Evolutionary conservation across 2,797 vertebrate genomes (phyloP), one percentile per base, ranked within the genome.

Genomic region (Botia almorhae): DNA sequence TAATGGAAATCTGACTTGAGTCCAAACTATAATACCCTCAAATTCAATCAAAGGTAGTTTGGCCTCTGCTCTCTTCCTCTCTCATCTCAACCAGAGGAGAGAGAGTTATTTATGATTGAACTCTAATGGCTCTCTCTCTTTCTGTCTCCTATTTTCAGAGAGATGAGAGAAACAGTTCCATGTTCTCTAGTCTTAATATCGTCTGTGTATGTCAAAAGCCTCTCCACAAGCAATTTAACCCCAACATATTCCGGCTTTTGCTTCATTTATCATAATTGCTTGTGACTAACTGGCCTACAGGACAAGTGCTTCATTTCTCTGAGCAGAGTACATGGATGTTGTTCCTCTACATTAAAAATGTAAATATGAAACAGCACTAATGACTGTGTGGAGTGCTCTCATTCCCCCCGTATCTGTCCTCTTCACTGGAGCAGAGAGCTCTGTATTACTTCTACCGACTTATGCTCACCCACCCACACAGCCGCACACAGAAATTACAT

Each of bases 261-360:
- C 74, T 88, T 81, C 87, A 88, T 84, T 87, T 71, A 81, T 60
- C 78, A 23, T 89, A 85, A 89, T 81, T 89, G 85, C 81, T 74
- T 68, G 70, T 71, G 56, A 76, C 26, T 71, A 67, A 83, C 63
- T 76, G 73, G 85, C 85, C 88, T 75, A 76, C 82, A 74, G 81
- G 65, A 77, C 51, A 75, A 78, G 80, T 82, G 87, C 81, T 86
- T 84, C 67, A 82, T 89, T 88, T 74, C 74, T 83, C 86, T 87
- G 84, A 85, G 79, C 82, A 46, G 51, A 71, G 23, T 16, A 43
- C 78, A 76, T 87, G 87, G 67, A 83, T 87, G 86, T 85, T 89
- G 84, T 87, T 90, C 87, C 86, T 69, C 79, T 82, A 76, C 76
- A 86, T 84, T 64, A 69, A 26, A 82, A 84, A 82, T 85, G 83